phyloP scores from a whole-genome alignment of 1,140 invertebrate species.

The Lasaia peninsularis region DNA sequence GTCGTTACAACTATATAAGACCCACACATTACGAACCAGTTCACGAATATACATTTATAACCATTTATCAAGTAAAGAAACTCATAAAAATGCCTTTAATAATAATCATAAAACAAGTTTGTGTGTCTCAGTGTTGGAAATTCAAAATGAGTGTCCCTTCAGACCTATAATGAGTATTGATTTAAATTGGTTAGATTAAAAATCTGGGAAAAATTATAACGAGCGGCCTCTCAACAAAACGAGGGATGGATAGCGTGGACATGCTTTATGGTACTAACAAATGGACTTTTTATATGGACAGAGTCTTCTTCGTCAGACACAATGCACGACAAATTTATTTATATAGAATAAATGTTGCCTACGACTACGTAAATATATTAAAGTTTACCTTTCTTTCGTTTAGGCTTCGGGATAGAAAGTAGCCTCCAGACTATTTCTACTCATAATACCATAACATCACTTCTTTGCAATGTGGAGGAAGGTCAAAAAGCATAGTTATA shows the following conservation, averaged over 20 bases:
- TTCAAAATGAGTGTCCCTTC: conserved; percentile 64
- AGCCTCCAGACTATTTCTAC: no score
- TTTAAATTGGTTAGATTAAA: conserved; percentile 74
- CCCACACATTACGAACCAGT: conserved; percentile 24
- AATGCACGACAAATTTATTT: no score
- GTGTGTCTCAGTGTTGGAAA: conserved; percentile 55
- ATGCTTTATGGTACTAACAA: conserved; percentile 22
- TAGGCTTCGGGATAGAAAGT: no score
- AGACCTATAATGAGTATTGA: conserved; percentile 74
- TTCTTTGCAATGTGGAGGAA: no score
- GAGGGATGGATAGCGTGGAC: conserved; percentile 39
- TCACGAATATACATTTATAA: conserved; percentile 36
- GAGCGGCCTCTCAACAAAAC: conserved; percentile 38
- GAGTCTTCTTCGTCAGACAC: no score
- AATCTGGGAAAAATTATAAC: conserved; percentile 73
- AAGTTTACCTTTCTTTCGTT: no score
- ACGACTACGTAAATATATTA: no score
- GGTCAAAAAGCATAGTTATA: no score
- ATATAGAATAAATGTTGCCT: no score
- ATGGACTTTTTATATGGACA: no score
- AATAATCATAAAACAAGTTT: conserved; percentile 68
- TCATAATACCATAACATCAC: no score
- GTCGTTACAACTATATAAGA: neutral
- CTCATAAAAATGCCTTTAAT: conserved; percentile 65
- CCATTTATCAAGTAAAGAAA: conserved; percentile 55